Evolutionary conservation across 2,113 vertebrate genomes (phyloP), one percentile per base, ranked within the genome.

Genomic region (Bombycilla garrulus): DNA sequence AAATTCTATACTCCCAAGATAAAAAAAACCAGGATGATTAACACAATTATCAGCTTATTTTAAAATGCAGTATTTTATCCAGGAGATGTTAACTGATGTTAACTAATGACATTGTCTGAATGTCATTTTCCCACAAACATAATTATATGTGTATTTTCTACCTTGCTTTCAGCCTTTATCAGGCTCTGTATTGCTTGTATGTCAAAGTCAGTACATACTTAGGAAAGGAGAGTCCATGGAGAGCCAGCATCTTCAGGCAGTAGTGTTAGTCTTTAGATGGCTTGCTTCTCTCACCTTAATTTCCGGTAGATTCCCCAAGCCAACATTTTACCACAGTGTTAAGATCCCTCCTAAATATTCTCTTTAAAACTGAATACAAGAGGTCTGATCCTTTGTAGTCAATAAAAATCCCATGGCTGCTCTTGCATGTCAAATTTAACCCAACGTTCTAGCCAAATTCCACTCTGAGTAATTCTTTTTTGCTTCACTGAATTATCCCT

Each of bases 391-490:
- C 86, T 93, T 96, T 90, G n/a, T 94, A 83, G 88, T 95, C 94
- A 93, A 82, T 93, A 95, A 94, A 95, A 96, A 90, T 94, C 94
- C 67, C 92, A 88, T 95, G 85, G 95, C 95, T 95, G 81, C 64
- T 90, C 79, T 88, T 94, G 85, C 85, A 96, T 94, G 90, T 96
- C 85, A 95, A 40, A 93, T 93, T 95, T 96, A 96, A 96, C 88
- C 81, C 82, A 88, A 58, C 44, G 88, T 95, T 94, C 96, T 93
- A 94, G 96, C 96, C 96, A 96, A 96, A 90, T 97, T 97, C 94
- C 95, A 90, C 71, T 97, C 94, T 97, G 95, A 97, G 95, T 97
- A 96, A 96, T 97, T 97, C 86, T 94, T 80, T 95, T 96, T 94
- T 64, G 42, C 94, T 83, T 93, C 92, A 94, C 95, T 96, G 90